phyloP scores from a whole-genome alignment of 2,113 vertebrate species.

The Tichodroma muraria region DNA sequence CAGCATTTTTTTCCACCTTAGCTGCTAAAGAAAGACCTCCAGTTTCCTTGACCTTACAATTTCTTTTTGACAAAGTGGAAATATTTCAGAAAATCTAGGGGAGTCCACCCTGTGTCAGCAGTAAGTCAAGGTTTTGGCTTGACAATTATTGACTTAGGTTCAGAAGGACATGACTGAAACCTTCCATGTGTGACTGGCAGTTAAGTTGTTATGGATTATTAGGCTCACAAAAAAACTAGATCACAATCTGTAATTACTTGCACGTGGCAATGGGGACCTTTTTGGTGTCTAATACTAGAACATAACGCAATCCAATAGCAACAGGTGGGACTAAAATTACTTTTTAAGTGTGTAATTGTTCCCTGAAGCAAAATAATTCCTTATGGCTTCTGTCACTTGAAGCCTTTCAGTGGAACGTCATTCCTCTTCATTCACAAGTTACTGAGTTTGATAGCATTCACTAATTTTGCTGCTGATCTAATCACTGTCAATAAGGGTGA shows the following conservation, averaged over 20 bases:
- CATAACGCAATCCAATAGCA: background rate
- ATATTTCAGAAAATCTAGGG: background rate
- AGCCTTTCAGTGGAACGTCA: background rate
- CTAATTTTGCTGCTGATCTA: background rate
- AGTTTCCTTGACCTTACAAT: background rate
- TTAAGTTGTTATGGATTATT: slow-evolving; percentile 25
- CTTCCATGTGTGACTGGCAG: background rate
- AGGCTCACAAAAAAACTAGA: slow-evolving; percentile 10
- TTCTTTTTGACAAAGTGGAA: background rate
- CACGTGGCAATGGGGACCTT: background rate
- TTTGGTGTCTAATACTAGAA: background rate
- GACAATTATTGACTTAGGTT: background rate
- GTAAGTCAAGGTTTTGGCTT: background rate
- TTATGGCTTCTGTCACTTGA: slow-evolving; percentile 1
- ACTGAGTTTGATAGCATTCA: background rate
- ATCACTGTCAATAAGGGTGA: background rate
- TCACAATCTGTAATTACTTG: slow-evolving; percentile 30
- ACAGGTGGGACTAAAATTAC: slow-evolving; percentile 25
- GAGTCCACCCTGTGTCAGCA: background rate
- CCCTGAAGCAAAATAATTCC: slow-evolving; percentile 20
- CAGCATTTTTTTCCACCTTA: background rate
- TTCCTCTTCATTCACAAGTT: background rate
- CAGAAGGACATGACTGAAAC: background rate
- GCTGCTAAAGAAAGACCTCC: background rate
- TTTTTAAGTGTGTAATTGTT: slow-evolving; percentile 24